Evolutionary conservation across 2,888 invertebrate species (phyloP).

Genomic region (Xanthorhoe designata): DNA sequence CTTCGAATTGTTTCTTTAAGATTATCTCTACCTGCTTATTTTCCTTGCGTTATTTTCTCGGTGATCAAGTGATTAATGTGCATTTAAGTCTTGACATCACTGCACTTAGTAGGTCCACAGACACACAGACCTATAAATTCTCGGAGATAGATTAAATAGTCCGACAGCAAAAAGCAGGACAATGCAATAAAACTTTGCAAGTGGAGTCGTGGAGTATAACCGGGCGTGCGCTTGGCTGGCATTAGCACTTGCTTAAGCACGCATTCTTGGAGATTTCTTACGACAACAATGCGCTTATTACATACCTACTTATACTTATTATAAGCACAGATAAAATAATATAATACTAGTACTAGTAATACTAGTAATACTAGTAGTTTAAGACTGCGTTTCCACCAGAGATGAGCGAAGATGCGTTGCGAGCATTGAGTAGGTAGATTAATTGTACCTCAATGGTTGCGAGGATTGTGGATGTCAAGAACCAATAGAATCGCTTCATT

Average conservation of each 20-base stretch:
- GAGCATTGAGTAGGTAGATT: no score
- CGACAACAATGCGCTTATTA: conserved; percentile 1
- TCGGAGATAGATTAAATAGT: conserved; percentile 36
- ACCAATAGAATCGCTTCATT: no score
- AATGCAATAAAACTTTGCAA: conserved; percentile 32
- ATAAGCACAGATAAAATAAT: no score
- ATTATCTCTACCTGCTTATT: background rate
- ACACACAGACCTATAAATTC: conserved; percentile 32
- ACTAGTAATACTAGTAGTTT: no score
- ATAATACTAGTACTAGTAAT: no score
- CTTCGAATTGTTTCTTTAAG: background rate
- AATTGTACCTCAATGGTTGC: no score
- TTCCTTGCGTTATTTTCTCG: conserved; percentile 14
- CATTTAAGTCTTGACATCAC: conserved; percentile 33
- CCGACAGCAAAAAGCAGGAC: conserved; percentile 32
- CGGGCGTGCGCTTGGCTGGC: conserved; percentile 20
- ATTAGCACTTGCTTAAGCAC: conserved; percentile 17
- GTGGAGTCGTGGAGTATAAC: conserved; percentile 21
- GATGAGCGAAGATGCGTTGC: no score
- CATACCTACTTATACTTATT: background rate
- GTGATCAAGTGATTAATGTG: conserved; percentile 31
- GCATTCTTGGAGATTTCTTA: conserved; percentile 18
- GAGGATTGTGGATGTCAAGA: no score
- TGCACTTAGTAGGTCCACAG: conserved; percentile 21
- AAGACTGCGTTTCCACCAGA: background rate